Evolutionary conservation across 2,113 vertebrate genomes (phyloP).

Genomic region (Brachypteracias leptosomus): DNA sequence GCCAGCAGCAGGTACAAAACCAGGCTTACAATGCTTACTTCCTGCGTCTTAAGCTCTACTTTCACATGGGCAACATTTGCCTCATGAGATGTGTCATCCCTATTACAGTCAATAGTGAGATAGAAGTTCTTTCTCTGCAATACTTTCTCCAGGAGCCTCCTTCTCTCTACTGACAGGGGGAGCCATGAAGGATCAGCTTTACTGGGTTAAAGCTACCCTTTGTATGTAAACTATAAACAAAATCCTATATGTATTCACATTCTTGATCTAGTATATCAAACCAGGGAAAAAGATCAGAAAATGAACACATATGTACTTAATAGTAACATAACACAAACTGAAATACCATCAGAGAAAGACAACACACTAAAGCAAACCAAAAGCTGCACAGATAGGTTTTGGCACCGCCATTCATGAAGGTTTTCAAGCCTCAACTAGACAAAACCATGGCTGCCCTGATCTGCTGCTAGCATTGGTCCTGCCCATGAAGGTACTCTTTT

Average conservation of each 20-base stretch:
- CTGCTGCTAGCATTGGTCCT: not conserved
- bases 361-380: not conserved
- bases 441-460: not conserved
- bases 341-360: not conserved
- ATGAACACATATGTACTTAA: not conserved
- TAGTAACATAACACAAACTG: not conserved
- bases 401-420: not conserved
- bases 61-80: not conserved
- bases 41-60: not conserved
- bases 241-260: not conserved
- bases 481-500: not conserved
- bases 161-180: not conserved
- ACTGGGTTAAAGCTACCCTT: not conserved
- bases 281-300: not conserved
- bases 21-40: not conserved
- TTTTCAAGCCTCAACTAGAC: not conserved
- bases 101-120: not conserved
- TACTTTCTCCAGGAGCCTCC: not conserved
- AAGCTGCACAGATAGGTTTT: not conserved
- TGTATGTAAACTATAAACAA: not conserved
- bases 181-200: not conserved
- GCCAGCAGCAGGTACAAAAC: not conserved
- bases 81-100: not conserved
- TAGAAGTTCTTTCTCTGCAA: not conserved
- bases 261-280: not conserved